These are phyloP conservation scores for Eristalis intricaria DNA, from an alignment of 2,888 invertebrate genomes.

Conservation along the genomic window DNA sequence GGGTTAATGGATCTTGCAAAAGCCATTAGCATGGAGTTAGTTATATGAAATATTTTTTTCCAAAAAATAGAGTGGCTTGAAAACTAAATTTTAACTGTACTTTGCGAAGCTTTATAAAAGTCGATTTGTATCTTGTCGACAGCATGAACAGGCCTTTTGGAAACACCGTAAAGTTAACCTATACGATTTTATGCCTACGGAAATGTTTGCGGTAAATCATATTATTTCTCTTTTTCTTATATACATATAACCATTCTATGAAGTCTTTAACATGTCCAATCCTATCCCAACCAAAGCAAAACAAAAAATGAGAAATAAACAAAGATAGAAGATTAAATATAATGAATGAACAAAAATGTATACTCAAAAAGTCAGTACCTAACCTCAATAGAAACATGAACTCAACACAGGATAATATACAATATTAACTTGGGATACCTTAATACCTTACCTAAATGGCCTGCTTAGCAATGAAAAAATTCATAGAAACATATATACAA, in stretches of 20 bases:
- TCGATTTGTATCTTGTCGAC: neutral
- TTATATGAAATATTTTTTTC: no score
- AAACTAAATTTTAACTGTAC: no score
- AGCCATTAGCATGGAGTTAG: no score
- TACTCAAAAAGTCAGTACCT: constrained; percentile 45
- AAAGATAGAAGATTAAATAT: neutral
- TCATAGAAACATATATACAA: neutral
- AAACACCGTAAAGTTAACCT: neutral
- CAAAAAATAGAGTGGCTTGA: no score
- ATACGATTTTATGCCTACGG: neutral
- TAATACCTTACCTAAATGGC: constrained; percentile 64
- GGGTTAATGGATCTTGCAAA: no score
- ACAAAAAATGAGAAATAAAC: neutral
- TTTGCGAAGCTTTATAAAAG: neutral
- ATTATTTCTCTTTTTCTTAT: neutral
- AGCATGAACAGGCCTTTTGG: neutral
- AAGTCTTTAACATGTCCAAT: no score
- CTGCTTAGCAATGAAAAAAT: constrained; percentile 57
- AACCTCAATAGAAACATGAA: constrained; percentile 50
- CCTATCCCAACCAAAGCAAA: neutral
- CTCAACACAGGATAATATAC: constrained; percentile 30
- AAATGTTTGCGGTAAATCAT: neutral
- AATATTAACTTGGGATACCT: constrained; percentile 52
- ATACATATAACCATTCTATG: neutral
- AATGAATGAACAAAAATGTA: neutral